Base-by-base conservation (phyloP, 2,888 invertebrate species). In the Melinopterus prodromus region DNA sequence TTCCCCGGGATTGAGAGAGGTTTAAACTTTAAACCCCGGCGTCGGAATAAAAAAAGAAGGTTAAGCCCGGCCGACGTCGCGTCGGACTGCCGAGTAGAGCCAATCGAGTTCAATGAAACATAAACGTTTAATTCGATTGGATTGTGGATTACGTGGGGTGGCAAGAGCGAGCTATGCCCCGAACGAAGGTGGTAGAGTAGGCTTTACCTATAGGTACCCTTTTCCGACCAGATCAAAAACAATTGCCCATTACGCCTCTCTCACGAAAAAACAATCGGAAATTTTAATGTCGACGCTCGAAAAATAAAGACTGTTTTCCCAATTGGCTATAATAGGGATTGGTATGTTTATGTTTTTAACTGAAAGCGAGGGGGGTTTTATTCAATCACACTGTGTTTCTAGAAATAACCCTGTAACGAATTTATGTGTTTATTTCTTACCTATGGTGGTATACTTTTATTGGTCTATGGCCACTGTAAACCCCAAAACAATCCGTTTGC, bases 61-160 rank as follows among this genome's bases (percentile, higher is more conserved):
- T 53, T 53, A 53, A 53, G 53, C 53, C 53, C 53, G 12, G 12
- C 26, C 26, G 26, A 26, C 26, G 26, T 26, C 26, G 26, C 53
- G 53, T 53, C 53, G 53, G 53, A 53, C 53, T 53, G 53, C 53
- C 53, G 53, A 53, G 53, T 53, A 53, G 53, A 53, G 5, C 53
- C 53, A 53, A 53, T 53, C 53, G 53, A 53, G 53, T 53, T 53
- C 53, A 53, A 53, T 53, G 53, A 53, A 53, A 53, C 53, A 53
- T 53, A 53, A 53, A 53, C 53, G 53, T 53, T 53, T 53, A 53
- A 53, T 53, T 53, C 53, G 53, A 53, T 53, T 53, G 53, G 53
- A 53, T 53, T 53, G 53, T 53, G 53, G 53, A 53, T 53, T 53
- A 53, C 53, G 53, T 53, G 53, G 53, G 53, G 12, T 53, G 53